Base-by-base conservation (phyloP, 2,888 invertebrate genomes). In the Campopleginae sp. region DNA sequence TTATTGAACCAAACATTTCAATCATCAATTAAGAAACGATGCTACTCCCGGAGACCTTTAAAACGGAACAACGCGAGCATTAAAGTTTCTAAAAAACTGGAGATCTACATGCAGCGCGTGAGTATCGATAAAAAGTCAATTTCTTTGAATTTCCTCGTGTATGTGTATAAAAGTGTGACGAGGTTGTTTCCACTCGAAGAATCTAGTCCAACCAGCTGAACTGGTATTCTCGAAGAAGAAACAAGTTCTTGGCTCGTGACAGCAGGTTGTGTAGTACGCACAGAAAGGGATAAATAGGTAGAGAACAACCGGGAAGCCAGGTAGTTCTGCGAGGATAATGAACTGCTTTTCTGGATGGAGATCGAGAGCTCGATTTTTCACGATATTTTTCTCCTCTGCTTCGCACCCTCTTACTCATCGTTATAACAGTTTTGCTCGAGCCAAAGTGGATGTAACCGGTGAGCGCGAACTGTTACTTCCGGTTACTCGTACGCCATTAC, bases 261-360 rank as follows among this genome's bases (percentile, higher is more conserved):
- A 70, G 79, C 85, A 75, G 78, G 72, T 78, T 70, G 72, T 68
- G 38, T 70, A 70, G 38, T 27, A 54, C 42, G 51, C 63, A 75
- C 68, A 79, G 79, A 76, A 85, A 80, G 78, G 82, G 85, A 82
- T 82, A 82, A 80, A 85, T 78, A 82, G 79, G 82, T 71, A 79
- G 82, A 79, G 68, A 85, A 81, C 85, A 85, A 82, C 85, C 85
- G 85, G 85, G 82, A 80, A 72, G 79, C 78, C 42, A 65, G 66
- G 42, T 58, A 77, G 65, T 79, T 77, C 74, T 68, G 84, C 42
- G 77, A 78, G 84, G 66, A 81, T 84, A 84, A 84, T 84, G 81
- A 84, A 84, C 84, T 74, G 84, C 72, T 68, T 84, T 78, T 77
- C 77, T 70, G 84, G 81, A 76, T 80, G 77, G 76, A 77, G 76